Percentiles rank a stretch among this genome's conserved stretches.
Evolutionary conservation across 2,113 vertebrate species (phyloP).

Genomic region (Ivindomyrus marchei): DNA sequence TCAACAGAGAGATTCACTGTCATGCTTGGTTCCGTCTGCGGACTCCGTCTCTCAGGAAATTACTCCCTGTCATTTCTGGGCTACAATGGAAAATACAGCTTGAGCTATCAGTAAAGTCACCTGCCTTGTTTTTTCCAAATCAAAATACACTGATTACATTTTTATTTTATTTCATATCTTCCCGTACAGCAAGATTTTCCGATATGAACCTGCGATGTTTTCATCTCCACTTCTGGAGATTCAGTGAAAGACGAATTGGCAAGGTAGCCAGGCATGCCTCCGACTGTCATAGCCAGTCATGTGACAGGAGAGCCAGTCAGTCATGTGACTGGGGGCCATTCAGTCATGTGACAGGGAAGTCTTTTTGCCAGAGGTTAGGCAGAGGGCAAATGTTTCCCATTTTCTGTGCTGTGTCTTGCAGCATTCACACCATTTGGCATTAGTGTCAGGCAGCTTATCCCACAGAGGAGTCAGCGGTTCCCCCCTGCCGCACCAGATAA

Average conservation of each 20-base stretch:
- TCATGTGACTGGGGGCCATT: background rate
- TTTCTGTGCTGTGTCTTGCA: background rate
- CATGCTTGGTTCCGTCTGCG: background rate
- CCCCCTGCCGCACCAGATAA: slow-evolving; percentile 16
- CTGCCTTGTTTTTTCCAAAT: background rate
- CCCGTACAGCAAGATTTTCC: background rate
- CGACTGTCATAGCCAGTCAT: background rate
- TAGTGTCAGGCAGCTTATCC: background rate
- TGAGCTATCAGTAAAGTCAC: background rate
- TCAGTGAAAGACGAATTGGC: background rate
- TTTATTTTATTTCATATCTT: background rate
- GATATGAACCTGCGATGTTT: background rate
- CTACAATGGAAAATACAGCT: background rate
- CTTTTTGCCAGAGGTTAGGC: background rate
- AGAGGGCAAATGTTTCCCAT: background rate
- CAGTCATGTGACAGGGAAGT: background rate
- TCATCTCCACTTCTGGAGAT: background rate
- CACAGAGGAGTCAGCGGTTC: background rate
- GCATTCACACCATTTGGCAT: slow-evolving; percentile 9
- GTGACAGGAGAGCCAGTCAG: background rate
- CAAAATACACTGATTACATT: background rate
- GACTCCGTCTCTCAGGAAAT: background rate
- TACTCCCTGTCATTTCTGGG: background rate
- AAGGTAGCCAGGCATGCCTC: background rate
- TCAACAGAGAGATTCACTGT: background rate